Percentiles rank a stretch among this genome's conserved stretches.
phyloP scores from a whole-genome alignment of 2,888 invertebrate species.

The Drosophila neotestacea region DNA sequence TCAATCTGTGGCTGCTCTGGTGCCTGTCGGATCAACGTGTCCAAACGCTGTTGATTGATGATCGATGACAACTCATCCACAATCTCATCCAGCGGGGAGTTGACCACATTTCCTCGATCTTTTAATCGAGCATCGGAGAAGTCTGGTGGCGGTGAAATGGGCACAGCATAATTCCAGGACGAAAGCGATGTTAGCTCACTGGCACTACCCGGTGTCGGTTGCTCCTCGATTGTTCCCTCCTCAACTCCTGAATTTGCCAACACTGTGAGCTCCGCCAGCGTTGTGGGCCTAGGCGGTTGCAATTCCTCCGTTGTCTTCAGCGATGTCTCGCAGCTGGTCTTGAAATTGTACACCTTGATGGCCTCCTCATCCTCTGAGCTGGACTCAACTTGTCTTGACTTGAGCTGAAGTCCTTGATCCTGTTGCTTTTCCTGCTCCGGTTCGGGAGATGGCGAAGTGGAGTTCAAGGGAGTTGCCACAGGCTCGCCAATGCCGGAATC shows the following conservation, averaged over 20 bases:
- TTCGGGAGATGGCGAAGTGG: slow-evolving; percentile 49
- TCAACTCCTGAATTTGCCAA: slow-evolving; percentile 27
- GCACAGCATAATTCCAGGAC: slow-evolving; percentile 83
- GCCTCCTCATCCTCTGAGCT: slow-evolving; percentile 85
- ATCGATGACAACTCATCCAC: slow-evolving; percentile 79
- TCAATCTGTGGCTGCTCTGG: slow-evolving; percentile 71
- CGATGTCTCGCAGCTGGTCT: slow-evolving; percentile 83
- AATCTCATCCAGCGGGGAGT: slow-evolving; percentile 77
- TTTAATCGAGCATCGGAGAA: slow-evolving; percentile 77
- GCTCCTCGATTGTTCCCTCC: slow-evolving; percentile 7
- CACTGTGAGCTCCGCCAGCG: slow-evolving; percentile 45
- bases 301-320: slow-evolving; percentile 51
- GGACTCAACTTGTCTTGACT: slow-evolving; percentile 75
- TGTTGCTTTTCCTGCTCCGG: slow-evolving; percentile 10
- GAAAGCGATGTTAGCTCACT: slow-evolving; percentile 68
- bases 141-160: slow-evolving; percentile 84
- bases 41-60: slow-evolving; percentile 78
- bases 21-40: slow-evolving; percentile 72
- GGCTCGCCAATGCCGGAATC: slow-evolving; percentile 83
- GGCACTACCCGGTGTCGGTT: slow-evolving; percentile 56
- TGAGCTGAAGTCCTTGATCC: slow-evolving; percentile 11
- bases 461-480: slow-evolving; percentile 66
- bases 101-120: neutral
- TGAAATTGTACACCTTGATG: slow-evolving; percentile 84
- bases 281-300: slow-evolving; percentile 35